Percentiles rank a stretch among this genome's conserved stretches.
These are phyloP conservation scores for Spodoptera frugiperda DNA, from an alignment of 1,140 invertebrate genomes.

Conservation along the genomic window DNA sequence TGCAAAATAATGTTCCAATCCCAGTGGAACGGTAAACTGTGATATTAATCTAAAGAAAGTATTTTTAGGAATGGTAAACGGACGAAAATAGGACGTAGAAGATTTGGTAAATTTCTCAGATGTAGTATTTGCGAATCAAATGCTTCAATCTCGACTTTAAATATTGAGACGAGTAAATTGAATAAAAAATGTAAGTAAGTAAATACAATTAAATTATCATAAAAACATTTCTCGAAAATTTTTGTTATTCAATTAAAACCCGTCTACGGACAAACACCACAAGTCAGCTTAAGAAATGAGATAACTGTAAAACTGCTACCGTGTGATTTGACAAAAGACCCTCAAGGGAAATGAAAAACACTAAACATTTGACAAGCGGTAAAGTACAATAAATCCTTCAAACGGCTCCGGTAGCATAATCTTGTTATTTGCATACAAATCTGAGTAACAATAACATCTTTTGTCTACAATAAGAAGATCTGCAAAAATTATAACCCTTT, in stretches of 20 bases:
- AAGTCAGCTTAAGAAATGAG: background rate
- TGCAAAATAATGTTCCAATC: constrained; percentile 38
- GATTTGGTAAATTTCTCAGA: background rate
- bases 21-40: constrained; percentile 25
- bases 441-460: constrained; percentile 64
- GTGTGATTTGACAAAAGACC: constrained; percentile 52
- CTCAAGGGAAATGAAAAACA: constrained; percentile 58
- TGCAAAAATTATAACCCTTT: constrained; percentile 75
- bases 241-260: too few relatives aligned
- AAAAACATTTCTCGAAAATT: too few relatives aligned
- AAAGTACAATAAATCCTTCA: constrained; percentile 67
- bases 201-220: too few relatives aligned
- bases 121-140: too few relatives aligned
- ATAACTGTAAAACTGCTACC: constrained; percentile 66
- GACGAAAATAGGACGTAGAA: background rate
- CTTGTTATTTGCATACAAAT: constrained; percentile 83
- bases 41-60: too few relatives aligned
- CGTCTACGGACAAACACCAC: too few relatives aligned
- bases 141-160: too few relatives aligned
- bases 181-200: too few relatives aligned
- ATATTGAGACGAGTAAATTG: too few relatives aligned
- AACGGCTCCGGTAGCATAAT: constrained; percentile 76
- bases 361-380: constrained; percentile 59
- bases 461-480: constrained; percentile 66
- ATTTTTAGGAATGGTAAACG: background rate